Evolutionary conservation across 2,797 vertebrate genomes (phyloP), one percentile per base, ranked within the genome.

Genomic region (Chaunax sp.): DNA sequence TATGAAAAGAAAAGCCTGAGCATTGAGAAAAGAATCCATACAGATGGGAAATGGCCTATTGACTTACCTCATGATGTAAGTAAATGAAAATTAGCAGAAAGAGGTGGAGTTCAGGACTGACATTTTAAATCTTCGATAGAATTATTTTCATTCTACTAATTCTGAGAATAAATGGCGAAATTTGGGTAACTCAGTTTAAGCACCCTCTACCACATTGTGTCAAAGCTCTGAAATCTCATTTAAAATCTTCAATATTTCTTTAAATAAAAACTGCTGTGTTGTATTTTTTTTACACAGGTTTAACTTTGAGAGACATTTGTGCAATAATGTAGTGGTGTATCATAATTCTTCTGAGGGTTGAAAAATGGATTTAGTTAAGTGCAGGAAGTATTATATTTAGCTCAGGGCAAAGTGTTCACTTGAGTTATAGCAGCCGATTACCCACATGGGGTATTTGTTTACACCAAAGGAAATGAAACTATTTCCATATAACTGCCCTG

Each of bases 361-460:
- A 91, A 89, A 92, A 90, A 92, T 90, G 75, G 78, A 92, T 91
- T 91, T 85, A 75, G 88, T 92, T 89, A 91, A 92, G 86, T 90
- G 86, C 91, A 93, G 91, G 89, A 92, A 91, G 91, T 92, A 92
- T 90, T 91, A 86, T 87, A 88, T 89, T 86, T 90, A 88, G 86
- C 90, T 92, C 65, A 76, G 87, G 90, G 89, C 85, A 75, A 90
- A 88, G 87, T 88, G 81, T 89, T 91, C 78, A 76, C 87, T 89
- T 92, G 90, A 92, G 87, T 92, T 90, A 87, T 75, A 85, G 85
- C 85, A 86, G 87, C 82, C 80, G 82, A 89, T 92, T 90, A 92
- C 90, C 83, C 87, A 83, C 83, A 81, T 64, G 78, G 85, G 75
- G 90, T 90, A 92, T 92, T 92, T 93, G 90, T 92, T 93, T 91